These are phyloP conservation scores for Candidula unifasciata DNA, from an alignment of 2,888 invertebrate species.

Conservation along the genomic window DNA sequence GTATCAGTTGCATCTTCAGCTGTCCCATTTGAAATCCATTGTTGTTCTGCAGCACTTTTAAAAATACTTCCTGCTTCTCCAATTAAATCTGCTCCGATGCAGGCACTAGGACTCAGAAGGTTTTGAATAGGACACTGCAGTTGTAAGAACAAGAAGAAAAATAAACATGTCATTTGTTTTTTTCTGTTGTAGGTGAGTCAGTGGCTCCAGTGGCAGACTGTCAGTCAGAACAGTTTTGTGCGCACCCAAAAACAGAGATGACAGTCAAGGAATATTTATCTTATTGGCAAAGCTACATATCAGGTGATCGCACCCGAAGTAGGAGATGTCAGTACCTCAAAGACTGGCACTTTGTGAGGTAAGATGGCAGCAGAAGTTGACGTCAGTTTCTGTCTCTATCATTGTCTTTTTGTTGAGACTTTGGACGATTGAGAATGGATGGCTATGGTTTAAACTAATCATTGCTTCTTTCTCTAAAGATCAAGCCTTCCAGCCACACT, in stretches of 20 bases:
- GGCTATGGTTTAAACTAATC: no score
- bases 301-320: conserved; percentile 72
- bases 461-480: no score
- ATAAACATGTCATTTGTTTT: not conserved
- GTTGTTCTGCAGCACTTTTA: no score
- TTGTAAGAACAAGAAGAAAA: no score
- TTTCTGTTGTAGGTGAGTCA: conserved; percentile 80
- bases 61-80: no score
- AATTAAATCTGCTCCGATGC: no score
- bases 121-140: no score
- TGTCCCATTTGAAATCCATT: no score
- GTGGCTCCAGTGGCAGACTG: conserved; percentile 90
- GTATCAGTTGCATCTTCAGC: no score
- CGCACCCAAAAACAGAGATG: conserved; percentile 86
- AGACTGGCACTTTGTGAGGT: conserved; percentile 88
- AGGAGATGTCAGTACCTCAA: conserved; percentile 87
- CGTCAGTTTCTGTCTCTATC: not conserved
- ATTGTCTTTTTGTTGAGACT: not conserved
- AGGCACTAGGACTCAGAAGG: no score
- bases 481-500: no score
- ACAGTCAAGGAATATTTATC: conserved; percentile 84
- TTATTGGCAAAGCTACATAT: conserved; percentile 83
- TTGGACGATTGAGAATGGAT: no score
- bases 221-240: conserved; percentile 84
- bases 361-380: conserved; percentile 24